A percentile compares a stretch with the other conserved stretches of the same genome.
Conservation (phyloP, 2,797 vertebrate genomes). For the Chelmon rostratus region DNA sequence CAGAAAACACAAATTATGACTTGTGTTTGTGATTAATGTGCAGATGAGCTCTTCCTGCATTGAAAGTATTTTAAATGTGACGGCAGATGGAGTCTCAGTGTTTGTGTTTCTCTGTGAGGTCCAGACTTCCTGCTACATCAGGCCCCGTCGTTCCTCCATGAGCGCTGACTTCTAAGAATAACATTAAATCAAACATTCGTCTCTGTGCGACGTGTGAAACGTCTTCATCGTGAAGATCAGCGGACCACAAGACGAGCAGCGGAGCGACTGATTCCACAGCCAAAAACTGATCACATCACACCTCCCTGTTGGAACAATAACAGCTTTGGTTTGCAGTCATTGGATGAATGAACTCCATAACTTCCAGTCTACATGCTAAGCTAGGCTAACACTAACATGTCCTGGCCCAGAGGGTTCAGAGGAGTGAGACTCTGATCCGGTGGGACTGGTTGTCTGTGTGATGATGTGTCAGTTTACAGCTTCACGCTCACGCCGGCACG, state of each 20-base stretch:
- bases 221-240: not conserved
- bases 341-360: too few relatives aligned
- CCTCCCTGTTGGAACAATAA: too few relatives aligned
- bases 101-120: not conserved
- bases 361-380: not conserved
- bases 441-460: too few relatives aligned
- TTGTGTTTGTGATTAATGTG: slow-evolving; percentile 6
- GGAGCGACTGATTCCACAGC: too few relatives aligned
- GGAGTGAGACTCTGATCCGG: too few relatives aligned
- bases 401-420: too few relatives aligned
- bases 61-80: not conserved
- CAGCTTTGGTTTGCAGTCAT: too few relatives aligned
- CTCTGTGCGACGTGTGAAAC: not conserved
- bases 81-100: not conserved
- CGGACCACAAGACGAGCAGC: not conserved
- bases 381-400: not conserved
- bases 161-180: too few relatives aligned
- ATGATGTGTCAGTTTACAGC: too few relatives aligned
- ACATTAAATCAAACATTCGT: not conserved
- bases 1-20: slow-evolving; percentile 7
- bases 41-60: slow-evolving; percentile 2
- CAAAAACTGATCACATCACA: too few relatives aligned
- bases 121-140: not conserved
- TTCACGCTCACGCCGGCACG: too few relatives aligned
- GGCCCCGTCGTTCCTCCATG: not conserved